Evolutionary conservation across 2,113 vertebrate genomes (phyloP).

Genomic region (Podarcis cretensis): DNA sequence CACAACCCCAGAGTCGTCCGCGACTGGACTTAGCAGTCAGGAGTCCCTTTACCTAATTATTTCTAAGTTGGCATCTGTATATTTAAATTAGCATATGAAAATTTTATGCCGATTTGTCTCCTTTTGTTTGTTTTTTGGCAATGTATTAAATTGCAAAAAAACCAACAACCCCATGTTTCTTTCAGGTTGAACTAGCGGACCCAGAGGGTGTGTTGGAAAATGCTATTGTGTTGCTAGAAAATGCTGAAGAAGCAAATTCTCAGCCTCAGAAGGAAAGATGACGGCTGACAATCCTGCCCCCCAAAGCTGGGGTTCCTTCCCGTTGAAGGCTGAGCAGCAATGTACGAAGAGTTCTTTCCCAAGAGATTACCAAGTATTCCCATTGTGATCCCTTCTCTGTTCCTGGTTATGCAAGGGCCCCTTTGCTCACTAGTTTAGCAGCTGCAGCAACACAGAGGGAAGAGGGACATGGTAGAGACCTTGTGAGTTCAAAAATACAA

Average conservation of each 20-base stretch:
- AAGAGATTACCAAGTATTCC: too few relatives aligned
- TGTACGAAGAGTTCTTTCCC: too few relatives aligned
- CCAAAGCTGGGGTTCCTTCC: not conserved
- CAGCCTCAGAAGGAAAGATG: not conserved
- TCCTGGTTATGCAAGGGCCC: not conserved
- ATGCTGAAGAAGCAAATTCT: conserved; percentile 7
- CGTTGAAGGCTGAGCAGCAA: not conserved
- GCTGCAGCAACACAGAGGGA: not conserved
- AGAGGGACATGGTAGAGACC: not conserved
- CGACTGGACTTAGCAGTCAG: too few relatives aligned
- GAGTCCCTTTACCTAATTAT: too few relatives aligned
- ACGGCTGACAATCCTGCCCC: rapidly evolving
- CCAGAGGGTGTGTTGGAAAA: conserved; percentile 76
- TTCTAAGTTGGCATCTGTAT: too few relatives aligned
- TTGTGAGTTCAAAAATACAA: not conserved
- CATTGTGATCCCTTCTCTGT: not conserved
- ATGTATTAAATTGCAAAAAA: too few relatives aligned
- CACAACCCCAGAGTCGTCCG: too few relatives aligned
- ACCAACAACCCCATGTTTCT: not conserved
- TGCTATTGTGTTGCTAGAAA: conserved; percentile 57
- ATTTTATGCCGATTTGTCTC: not conserved
- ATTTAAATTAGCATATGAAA: too few relatives aligned
- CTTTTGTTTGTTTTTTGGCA: too few relatives aligned
- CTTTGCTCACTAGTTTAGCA: not conserved
- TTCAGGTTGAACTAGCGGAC: conserved; percentile 83